These are phyloP conservation scores for Crotalus viridis DNA, from an alignment of 2,113 vertebrate genomes.

Conservation along the genomic window DNA sequence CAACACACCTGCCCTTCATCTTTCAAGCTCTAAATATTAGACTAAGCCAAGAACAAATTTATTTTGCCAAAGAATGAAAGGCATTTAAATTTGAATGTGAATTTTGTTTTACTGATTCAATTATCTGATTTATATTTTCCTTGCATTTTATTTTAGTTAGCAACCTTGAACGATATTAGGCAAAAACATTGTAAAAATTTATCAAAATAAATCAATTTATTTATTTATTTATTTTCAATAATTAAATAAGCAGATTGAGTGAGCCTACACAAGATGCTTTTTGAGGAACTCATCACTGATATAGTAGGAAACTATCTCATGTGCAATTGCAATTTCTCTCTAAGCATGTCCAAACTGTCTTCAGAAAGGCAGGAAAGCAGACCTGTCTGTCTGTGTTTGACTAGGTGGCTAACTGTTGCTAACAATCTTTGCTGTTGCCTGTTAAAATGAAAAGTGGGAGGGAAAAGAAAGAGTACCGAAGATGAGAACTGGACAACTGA, in stretches of 20 bases:
- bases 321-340: not conserved
- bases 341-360: not conserved
- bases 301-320: not conserved
- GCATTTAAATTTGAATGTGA: not conserved
- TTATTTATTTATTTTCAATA: too few relatives aligned
- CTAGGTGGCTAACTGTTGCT: not conserved
- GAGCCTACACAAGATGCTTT: not conserved
- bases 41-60: not conserved
- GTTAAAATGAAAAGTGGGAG: not conserved
- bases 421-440: not conserved
- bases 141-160: not conserved
- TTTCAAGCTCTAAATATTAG: not conserved
- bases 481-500: not conserved
- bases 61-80: not conserved
- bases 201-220: not conserved
- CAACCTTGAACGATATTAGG: not conserved
- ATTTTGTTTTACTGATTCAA: not conserved
- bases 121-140: not conserved
- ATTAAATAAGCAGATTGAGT: not conserved
- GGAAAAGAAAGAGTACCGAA: not conserved
- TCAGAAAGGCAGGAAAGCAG: not conserved
- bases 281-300: not conserved
- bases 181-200: not conserved
- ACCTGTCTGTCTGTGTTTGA: not conserved
- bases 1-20: not conserved